Evolutionary conservation across 1,140 invertebrate species (phyloP).

Genomic region (Drosophila setifemur): DNA sequence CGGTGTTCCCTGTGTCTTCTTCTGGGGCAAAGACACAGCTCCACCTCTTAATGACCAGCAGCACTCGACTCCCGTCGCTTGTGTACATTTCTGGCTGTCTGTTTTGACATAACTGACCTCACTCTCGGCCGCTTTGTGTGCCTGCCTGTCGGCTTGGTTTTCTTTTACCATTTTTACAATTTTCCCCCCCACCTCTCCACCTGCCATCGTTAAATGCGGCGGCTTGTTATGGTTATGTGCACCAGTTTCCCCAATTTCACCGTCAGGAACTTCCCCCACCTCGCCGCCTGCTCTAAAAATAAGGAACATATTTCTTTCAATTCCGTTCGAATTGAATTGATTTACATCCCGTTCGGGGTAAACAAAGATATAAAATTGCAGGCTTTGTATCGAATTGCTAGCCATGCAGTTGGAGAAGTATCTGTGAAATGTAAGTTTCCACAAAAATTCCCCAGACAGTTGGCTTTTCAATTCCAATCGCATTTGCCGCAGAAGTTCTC

Average conservation of each 20-base stretch:
- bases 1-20: slow-evolving; percentile 19
- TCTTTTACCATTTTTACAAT: slow-evolving; percentile 1
- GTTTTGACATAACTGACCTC: slow-evolving; percentile 60
- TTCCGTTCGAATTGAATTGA: slow-evolving; percentile 33
- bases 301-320: slow-evolving; percentile 62
- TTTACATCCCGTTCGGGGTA: slow-evolving; percentile 15
- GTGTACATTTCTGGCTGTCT: slow-evolving; percentile 32
- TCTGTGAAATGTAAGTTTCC: slow-evolving; percentile 19
- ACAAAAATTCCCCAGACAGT: slow-evolving; percentile 9
- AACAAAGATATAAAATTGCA: slow-evolving; percentile 33
- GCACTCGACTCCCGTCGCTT: slow-evolving; percentile 8
- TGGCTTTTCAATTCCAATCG: slow-evolving; percentile 13
- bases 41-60: slow-evolving; percentile 38
- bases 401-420: slow-evolving; percentile 1
- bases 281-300: slow-evolving; percentile 23
- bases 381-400: slow-evolving; percentile 14
- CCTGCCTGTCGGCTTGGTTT: too few species aligned
- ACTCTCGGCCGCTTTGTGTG: slow-evolving; percentile 18
- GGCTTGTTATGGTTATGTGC: slow-evolving; percentile 25
- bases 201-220: too few species aligned
- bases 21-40: too few species aligned
- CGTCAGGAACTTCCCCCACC: neutral
- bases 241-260: slow-evolving; percentile 42
- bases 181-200: neutral
- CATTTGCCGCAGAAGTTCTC: neutral